phyloP scores from a whole-genome alignment of 92 coral and sea anemone genomes.

The Palythoa grandis region DNA sequence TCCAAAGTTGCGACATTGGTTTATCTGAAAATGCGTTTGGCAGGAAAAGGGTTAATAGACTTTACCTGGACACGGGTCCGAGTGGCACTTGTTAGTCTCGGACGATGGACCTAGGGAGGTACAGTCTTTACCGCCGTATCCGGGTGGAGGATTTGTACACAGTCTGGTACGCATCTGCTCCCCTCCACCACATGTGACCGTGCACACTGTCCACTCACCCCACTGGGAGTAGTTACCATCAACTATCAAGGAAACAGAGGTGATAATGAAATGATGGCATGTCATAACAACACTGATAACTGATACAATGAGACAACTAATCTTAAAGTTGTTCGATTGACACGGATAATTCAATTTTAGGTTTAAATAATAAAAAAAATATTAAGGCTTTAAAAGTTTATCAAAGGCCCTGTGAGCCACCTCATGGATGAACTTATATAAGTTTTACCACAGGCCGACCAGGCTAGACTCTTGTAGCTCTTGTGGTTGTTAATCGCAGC shows the following conservation, averaged over 20 bases:
- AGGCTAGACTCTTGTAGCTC: too few species aligned
- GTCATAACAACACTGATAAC: neutral
- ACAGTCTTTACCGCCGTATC: slow-evolving; percentile 93
- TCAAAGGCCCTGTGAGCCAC: too few species aligned
- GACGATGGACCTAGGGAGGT: slow-evolving; percentile 75
- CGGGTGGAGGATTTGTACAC: slow-evolving; percentile 87
- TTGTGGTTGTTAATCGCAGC: too few species aligned
- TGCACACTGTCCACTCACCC: slow-evolving; percentile 91
- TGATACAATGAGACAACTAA: neutral
- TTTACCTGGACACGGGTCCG: slow-evolving; percentile 91
- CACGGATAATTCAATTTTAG: too few species aligned
- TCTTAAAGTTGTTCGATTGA: too few species aligned
- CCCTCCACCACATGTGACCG: slow-evolving; percentile 94
- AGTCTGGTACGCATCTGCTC: slow-evolving; percentile 81
- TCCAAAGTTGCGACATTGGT: too few species aligned
- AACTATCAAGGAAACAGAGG: slow-evolving; percentile 50
- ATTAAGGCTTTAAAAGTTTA: too few species aligned
- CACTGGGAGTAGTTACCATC: slow-evolving; percentile 88
- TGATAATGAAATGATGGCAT: neutral
- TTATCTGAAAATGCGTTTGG: too few species aligned
- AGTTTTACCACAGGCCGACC: too few species aligned
- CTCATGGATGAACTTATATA: too few species aligned
- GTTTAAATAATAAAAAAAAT: too few species aligned
- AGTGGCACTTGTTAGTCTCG: slow-evolving; percentile 73
- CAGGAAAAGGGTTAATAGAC: neutral